phyloP scores from a whole-genome alignment of 1,140 invertebrate species.

The Archegozetes longisetosus region DNA sequence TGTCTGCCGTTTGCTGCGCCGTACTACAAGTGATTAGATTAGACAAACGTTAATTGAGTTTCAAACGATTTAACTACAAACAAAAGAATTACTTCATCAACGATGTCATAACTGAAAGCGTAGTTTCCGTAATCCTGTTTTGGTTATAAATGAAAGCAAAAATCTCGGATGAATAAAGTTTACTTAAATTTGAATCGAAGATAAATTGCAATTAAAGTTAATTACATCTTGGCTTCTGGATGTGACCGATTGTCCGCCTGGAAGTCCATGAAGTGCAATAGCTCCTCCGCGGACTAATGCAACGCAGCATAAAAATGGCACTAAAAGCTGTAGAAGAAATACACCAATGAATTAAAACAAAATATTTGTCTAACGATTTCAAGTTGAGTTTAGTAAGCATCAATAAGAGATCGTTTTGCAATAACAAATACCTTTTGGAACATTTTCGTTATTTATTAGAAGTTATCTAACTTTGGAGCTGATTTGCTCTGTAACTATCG shows the following conservation, averaged over 20 bases:
- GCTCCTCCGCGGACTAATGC: not conserved
- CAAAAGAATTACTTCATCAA: not conserved
- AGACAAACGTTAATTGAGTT: constrained; percentile 18
- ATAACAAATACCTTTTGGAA: no score
- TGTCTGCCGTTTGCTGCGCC: constrained; percentile 21
- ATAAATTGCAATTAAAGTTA: no score
- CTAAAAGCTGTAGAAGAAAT: not conserved
- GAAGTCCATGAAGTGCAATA: no score
- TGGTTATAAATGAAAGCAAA: not conserved
- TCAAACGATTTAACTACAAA: constrained; percentile 20
- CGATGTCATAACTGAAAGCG: constrained; percentile 16
- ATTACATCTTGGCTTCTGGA: not conserved
- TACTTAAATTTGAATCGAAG: no score
- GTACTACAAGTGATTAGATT: constrained; percentile 20
- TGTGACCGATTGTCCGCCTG: not conserved
- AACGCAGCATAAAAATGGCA: not conserved
- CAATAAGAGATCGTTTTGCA: no score
- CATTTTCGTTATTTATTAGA: no score
- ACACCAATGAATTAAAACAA: no score
- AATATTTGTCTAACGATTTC: no score
- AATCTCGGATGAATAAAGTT: no score
- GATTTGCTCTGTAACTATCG: no score
- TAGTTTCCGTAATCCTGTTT: constrained; percentile 15
- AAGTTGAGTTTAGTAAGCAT: no score
- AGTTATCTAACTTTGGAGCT: no score